Evolutionary conservation across 2,888 invertebrate genomes (phyloP), one percentile per base, ranked within the genome.

Genomic region (Rhaphigaster nebulosa): DNA sequence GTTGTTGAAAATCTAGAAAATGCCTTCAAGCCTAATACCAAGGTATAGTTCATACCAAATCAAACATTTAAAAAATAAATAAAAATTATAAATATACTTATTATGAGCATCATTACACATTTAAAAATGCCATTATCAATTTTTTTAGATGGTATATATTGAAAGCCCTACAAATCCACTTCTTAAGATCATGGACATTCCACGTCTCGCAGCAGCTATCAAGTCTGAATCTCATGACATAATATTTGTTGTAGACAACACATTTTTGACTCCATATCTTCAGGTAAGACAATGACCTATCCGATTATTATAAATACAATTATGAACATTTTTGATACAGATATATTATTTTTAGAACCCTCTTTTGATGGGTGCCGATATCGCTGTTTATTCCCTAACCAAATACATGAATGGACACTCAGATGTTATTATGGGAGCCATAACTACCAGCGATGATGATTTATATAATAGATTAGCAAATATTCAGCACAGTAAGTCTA

Each of bases 361-460:
- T 1, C 94, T 99, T 90, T 96, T 96, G 45, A 95, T 98, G 60
- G 99, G 99, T 0, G 99, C 98, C 1, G 99, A 99, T 94, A 94
- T 99, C 90, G 97, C 96, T 3, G 94, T 98, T 93, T 98, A 99
- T 94, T 99, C 99, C 0, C 93, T 99, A 90, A 98, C 99, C 0
- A 99, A 99, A 94, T 99, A 99, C 93, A 97, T 99, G 96, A 99
- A 99, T 94, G 99, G 99, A 0, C 99, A 99, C 94, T 96, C 98
- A 0, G 99, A 99, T 94, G 97, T 98, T 38, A 96, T 99, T 13
- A 99, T 99, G 99, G 99, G 99, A 4, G 97, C 97, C 29, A 95
- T 96, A 15, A 94, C 97, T 60, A 95, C 97, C 6, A 98, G 96
- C 92, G 95, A 96, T 92, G 96, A 97, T 80, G 95, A 95, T 87